These are phyloP conservation scores for Oncorhynchus masou DNA, from an alignment of 2,113 vertebrate species.

Conservation along the genomic window DNA sequence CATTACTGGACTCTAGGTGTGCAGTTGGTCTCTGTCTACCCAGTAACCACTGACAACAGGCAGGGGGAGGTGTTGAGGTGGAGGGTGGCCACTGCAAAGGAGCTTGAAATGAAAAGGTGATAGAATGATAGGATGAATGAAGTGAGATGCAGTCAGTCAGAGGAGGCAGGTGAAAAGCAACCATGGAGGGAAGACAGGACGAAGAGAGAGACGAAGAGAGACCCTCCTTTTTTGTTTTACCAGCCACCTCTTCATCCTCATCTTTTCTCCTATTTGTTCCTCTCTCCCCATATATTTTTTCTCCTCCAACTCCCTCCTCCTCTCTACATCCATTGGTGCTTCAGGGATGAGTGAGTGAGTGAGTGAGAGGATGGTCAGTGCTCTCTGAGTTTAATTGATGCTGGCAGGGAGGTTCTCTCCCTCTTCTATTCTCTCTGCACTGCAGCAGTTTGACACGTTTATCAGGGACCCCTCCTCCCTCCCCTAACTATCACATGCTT, in stretches of 20 bases:
- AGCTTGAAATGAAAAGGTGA: background rate
- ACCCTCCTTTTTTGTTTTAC: background rate
- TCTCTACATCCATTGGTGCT: conserved; percentile 4
- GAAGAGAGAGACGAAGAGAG: too few species aligned
- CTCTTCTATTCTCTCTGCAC: conserved; percentile 15
- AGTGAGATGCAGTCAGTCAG: background rate
- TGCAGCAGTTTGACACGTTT: background rate
- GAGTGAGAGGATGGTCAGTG: conserved; percentile 28
- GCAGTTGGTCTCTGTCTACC: background rate
- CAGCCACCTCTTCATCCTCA: background rate
- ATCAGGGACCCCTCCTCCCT: background rate
- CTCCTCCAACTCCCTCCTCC: background rate
- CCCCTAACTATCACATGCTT: too few species aligned
- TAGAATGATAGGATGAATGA: background rate
- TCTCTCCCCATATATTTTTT: background rate
- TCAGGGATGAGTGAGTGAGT: conserved; percentile 1
- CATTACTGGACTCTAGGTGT: background rate
- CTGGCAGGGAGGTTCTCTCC: conserved; percentile 53
- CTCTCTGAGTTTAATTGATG: conserved; percentile 52
- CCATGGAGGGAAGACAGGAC: background rate
- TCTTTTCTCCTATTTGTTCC: background rate
- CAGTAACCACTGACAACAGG: background rate
- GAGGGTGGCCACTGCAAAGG: background rate
- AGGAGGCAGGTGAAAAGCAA: background rate
- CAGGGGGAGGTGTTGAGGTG: background rate